Conservation (phyloP, 2,113 vertebrate species). For the Tachycineta bicolor region DNA sequence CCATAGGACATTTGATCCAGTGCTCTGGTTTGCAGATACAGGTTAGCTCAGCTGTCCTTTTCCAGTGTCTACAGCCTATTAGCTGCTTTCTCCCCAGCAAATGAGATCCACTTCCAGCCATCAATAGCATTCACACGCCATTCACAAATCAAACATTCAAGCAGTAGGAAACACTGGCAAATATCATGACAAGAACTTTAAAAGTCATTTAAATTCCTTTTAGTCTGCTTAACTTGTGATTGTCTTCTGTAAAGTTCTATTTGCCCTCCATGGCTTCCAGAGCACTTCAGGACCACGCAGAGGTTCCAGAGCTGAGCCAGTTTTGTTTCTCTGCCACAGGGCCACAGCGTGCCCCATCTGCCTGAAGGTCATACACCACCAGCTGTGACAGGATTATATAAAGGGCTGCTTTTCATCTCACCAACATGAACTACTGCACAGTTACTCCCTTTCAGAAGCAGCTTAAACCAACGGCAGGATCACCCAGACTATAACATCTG, state of each 20-base stretch:
- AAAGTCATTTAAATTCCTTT: neutral
- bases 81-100: neutral
- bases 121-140: neutral
- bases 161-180: neutral
- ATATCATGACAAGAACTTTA: neutral
- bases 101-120: neutral
- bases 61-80: neutral
- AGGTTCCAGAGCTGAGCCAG: neutral
- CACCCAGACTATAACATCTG: fast-evolving
- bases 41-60: neutral
- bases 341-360: neutral
- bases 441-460: neutral
- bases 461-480: neutral
- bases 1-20: neutral
- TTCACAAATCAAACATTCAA: neutral
- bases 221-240: neutral
- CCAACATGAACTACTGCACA: neutral
- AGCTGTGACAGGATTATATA: fast-evolving
- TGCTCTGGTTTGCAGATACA: neutral
- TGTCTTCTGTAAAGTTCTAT: neutral
- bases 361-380: neutral
- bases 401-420: neutral
- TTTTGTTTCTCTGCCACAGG: neutral
- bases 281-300: neutral
- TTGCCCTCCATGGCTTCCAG: neutral